Evolutionary conservation across 2,888 invertebrate species (phyloP).

Genomic region (Limulus polyphemus): DNA sequence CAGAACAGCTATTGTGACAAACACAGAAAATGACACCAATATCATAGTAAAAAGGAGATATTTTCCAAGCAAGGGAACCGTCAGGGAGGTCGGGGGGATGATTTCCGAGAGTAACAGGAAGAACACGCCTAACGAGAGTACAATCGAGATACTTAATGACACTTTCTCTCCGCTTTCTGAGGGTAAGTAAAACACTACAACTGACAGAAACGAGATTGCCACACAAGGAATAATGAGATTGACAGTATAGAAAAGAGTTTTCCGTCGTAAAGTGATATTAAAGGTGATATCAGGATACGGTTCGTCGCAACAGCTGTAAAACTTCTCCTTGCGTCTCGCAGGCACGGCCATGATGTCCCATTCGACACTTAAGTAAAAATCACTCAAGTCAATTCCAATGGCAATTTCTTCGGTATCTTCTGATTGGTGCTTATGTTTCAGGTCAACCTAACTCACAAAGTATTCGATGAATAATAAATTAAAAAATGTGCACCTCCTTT

Average conservation of each 20-base stretch:
- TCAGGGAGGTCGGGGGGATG: constrained; percentile 95
- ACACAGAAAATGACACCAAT: constrained; percentile 81
- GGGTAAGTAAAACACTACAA: constrained; percentile 91
- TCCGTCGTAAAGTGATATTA: constrained; percentile 90
- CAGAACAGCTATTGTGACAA: constrained; percentile 82
- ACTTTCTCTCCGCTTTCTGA: constrained; percentile 98
- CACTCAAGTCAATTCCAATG: constrained; percentile 41
- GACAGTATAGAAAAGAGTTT: constrained; percentile 93
- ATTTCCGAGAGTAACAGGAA: constrained; percentile 96
- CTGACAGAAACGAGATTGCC: constrained; percentile 83
- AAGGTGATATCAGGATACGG: constrained; percentile 96
- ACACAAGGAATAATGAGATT: constrained; percentile 94
- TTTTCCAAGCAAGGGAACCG: constrained; percentile 83
- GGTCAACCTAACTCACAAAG: constrained; percentile 18
- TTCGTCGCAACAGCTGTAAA: constrained; percentile 42
- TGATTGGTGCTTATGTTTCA: constrained; percentile 26
- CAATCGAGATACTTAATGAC: constrained; percentile 93
- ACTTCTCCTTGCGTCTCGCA: constrained; percentile 26
- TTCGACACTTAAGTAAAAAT: constrained; percentile 43
- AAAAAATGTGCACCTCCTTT: too few species aligned
- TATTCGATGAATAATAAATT: too few species aligned
- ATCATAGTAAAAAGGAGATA: constrained; percentile 95
- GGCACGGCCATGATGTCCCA: constrained; percentile 42
- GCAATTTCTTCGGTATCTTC: constrained; percentile 24
- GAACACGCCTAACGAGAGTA: constrained; percentile 96